Evolutionary conservation across 2,113 vertebrate genomes (phyloP).

Genomic region (Thymallus thymallus): DNA sequence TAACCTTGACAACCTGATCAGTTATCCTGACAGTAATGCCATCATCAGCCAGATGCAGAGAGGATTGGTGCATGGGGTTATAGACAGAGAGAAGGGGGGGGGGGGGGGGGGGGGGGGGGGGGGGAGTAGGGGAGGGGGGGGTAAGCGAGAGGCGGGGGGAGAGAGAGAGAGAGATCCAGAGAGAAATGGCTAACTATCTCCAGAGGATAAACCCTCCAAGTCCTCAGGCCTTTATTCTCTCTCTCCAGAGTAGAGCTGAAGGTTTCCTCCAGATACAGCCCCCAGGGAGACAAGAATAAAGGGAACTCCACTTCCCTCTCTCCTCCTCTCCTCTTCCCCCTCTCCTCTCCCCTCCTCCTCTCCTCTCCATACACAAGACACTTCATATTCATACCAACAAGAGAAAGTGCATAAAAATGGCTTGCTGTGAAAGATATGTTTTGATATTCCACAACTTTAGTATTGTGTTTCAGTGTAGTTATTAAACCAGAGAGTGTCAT

Average conservation of each 20-base stretch:
- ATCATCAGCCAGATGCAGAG: constrained; percentile 4
- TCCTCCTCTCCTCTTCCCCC: too few relatives aligned
- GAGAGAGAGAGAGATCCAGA: neutral
- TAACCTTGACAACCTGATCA: constrained; percentile 2
- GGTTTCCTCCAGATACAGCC: neutral
- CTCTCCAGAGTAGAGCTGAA: neutral
- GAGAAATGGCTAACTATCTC: neutral
- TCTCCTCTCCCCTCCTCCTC: too few relatives aligned
- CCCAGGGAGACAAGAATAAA: neutral
- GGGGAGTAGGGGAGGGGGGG: too few relatives aligned
- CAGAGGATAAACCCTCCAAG: too few relatives aligned
- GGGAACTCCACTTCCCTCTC: neutral
- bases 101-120: too few relatives aligned
- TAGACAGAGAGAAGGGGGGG: too few relatives aligned
- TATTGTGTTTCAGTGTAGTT: too few relatives aligned
- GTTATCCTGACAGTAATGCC: neutral
- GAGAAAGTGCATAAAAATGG: neutral
- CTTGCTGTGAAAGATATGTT: too few relatives aligned
- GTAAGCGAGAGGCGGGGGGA: too few relatives aligned
- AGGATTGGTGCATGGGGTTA: neutral
- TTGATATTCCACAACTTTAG: too few relatives aligned
- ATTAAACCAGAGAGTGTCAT: neutral
- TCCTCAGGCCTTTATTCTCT: neutral
- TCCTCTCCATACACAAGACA: neutral
- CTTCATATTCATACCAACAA: neutral